These are phyloP conservation scores for Rhea pennata DNA, from an alignment of 2,113 vertebrate species.

Conservation along the genomic window DNA sequence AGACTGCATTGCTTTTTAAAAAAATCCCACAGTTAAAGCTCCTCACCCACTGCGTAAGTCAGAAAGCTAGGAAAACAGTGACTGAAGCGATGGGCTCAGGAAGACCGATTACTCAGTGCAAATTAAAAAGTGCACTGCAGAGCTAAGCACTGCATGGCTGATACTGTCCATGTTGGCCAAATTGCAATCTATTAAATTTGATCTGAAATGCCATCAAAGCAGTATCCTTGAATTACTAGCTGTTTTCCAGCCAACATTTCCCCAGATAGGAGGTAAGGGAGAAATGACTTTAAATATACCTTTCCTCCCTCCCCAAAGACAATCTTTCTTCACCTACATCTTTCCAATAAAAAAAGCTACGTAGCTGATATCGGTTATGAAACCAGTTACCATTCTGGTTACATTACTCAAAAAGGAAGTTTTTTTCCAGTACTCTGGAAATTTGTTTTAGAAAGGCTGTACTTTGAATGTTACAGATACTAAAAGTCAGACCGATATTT, in stretches of 20 bases:
- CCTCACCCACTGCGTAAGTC: background rate
- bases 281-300: background rate
- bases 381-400: background rate
- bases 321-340: background rate
- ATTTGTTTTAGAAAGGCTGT: background rate
- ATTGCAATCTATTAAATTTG: background rate
- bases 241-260: background rate
- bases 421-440: background rate
- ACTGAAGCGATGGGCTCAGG: background rate
- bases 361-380: background rate
- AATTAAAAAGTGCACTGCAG: background rate
- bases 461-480: background rate
- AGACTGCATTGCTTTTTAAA: background rate
- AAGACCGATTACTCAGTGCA: background rate
- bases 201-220: background rate
- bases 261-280: fast-evolving
- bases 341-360: background rate
- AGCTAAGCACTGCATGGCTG: background rate
- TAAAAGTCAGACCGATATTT: background rate
- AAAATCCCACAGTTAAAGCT: background rate
- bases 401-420: background rate
- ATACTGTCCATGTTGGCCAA: background rate
- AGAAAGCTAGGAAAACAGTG: background rate
- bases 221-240: background rate
- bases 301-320: no score